Evolutionary conservation across 1,140 invertebrate genomes (phyloP), one percentile per base, ranked within the genome.

Genomic region (Heliconius melpomene): DNA sequence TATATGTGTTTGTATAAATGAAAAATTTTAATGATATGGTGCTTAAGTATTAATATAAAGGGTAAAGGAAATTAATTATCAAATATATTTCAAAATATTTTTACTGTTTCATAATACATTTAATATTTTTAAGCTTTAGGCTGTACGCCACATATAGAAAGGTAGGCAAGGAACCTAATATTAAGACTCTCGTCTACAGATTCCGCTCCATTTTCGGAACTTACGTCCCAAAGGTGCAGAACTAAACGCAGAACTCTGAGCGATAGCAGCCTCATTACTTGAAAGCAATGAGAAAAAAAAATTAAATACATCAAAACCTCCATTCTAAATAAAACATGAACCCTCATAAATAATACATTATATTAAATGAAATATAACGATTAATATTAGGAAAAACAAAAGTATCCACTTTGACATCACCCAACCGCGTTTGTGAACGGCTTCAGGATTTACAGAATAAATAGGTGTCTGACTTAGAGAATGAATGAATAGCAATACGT

Each of bases 401-500:
- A 75, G 70, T 81, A 78, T 36, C 66, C 66, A 57, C 57, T 74
- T 79, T 74, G 70, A 32, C 74, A 83, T 79, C 81, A 83, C 74
- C 72, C 79, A 80, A 78, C 78, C 75, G 70, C 74, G 52, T 79
- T 79, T 75, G 76, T 81, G 78, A 78, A 23, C 71, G 77, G 80
- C 75, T 82, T 70, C 75, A 82, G 85, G 89, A 89, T 89, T 89
- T 86, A 75, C 75, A 82, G 85, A 90, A 89, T 89, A 91, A 89
- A 91, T 89, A 89, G 87, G 80, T 86, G 87, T 86, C 81, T 80
- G 74, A 82, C 81, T 84, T 77, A 71, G 84, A 87, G 86, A 66
- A 89, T 85, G 85, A 88, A 91, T 91, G 90, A 88, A 87, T 77
- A 77, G 87, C 86, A 88, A 91, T 91, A 91, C 86, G 87, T 91